These are phyloP conservation scores for Barypeithes pellucidus DNA, from an alignment of 2,888 invertebrate species.

Conservation along the genomic window DNA sequence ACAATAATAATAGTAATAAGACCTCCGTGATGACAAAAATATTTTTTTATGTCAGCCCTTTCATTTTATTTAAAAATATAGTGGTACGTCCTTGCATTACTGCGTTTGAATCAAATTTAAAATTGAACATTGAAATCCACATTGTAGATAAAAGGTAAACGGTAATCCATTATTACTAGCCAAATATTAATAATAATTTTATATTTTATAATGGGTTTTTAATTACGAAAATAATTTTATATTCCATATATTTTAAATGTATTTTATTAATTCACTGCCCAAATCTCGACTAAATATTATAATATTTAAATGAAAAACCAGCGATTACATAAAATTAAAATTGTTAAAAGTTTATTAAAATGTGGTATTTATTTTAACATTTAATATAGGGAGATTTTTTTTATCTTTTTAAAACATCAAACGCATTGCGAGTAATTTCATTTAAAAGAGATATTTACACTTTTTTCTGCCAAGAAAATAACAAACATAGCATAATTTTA, in stretches of 20 bases:
- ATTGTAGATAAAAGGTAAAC: slow-evolving; percentile 50
- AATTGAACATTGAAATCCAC: slow-evolving; percentile 45
- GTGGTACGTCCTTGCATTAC: slow-evolving; percentile 5
- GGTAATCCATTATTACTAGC: slow-evolving; percentile 53
- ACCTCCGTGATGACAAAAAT: no score
- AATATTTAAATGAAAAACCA: slow-evolving; percentile 50
- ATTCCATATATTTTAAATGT: slow-evolving; percentile 53
- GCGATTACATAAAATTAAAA: slow-evolving; percentile 51
- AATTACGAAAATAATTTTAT: slow-evolving; percentile 53
- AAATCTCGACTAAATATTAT: slow-evolving; percentile 49
- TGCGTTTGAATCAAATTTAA: slow-evolving; percentile 45
- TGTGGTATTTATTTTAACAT: slow-evolving; percentile 49
- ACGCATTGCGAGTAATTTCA: no score
- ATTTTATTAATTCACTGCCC: slow-evolving; percentile 51
- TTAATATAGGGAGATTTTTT: slow-evolving; percentile 43
- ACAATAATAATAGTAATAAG: no score
- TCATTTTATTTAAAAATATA: background rate
- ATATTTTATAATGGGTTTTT: slow-evolving; percentile 53
- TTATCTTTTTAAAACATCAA: slow-evolving; percentile 12
- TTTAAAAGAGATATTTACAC: no score
- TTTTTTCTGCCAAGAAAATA: no score
- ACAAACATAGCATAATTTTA: no score
- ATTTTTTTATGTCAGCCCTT: no score
- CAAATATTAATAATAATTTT: slow-evolving; percentile 53
- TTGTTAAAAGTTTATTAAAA: slow-evolving; percentile 51